Conservation (phyloP, 2,797 vertebrate species). For the Graptemys geographica region DNA sequence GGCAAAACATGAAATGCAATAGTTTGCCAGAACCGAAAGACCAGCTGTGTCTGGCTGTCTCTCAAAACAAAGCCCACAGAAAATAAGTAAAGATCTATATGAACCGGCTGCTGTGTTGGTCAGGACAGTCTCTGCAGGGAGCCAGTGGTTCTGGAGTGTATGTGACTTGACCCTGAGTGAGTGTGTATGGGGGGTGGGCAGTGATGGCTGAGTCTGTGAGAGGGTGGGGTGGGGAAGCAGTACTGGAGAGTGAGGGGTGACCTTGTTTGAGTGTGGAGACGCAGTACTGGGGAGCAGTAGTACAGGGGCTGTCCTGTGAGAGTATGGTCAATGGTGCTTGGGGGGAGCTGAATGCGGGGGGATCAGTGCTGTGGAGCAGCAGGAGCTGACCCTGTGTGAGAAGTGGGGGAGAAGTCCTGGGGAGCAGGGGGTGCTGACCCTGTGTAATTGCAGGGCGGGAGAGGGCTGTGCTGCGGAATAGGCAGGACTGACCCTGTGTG, state of each 20-base stretch:
- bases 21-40: not conserved
- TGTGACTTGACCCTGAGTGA: not conserved
- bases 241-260: not conserved
- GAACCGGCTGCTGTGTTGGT: not conserved
- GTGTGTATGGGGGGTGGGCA: too few species aligned
- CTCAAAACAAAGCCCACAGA: not conserved
- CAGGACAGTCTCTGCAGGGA: not conserved
- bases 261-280: not conserved
- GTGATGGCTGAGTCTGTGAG: not conserved
- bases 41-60: constrained; percentile 46
- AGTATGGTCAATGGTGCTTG: not conserved
- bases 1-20: not conserved
- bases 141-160: not conserved
- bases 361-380: not conserved
- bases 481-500: not conserved
- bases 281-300: not conserved
- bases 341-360: not conserved
- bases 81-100: not conserved
- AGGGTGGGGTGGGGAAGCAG: not conserved
- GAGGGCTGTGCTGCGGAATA: not conserved
- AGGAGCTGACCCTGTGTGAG: not conserved
- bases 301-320: not conserved
- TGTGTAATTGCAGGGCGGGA: not conserved
- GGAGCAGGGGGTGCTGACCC: not conserved
- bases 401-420: not conserved